phyloP scores from a whole-genome alignment of 1,140 invertebrate species.

The Metopolophium dirhodum region DNA sequence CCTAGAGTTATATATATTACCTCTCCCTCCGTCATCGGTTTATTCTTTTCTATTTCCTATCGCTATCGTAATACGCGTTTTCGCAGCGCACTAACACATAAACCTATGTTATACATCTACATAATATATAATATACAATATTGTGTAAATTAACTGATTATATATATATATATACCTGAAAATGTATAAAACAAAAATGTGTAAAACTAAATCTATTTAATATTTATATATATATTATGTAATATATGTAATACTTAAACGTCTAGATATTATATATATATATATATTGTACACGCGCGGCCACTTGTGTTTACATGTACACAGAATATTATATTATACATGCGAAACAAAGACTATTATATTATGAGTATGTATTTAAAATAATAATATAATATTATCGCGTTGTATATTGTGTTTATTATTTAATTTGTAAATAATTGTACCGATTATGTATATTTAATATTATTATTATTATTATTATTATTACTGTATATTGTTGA shows the following conservation, averaged over 20 bases:
- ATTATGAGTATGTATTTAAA: background rate
- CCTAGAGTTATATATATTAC: background rate
- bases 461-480: background rate
- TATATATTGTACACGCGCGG: background rate
- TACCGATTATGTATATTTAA: constrained; percentile 22
- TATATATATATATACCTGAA: background rate
- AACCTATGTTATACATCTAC: background rate
- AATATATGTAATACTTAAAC: background rate
- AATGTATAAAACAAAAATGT: background rate
- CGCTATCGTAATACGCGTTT: background rate
- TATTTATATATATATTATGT: no score
- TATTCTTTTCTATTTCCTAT: background rate
- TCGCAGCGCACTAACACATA: background rate
- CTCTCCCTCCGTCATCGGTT: background rate
- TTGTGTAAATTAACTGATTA: background rate
- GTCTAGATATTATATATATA: background rate
- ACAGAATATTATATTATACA: background rate
- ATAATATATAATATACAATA: background rate
- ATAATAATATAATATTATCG: constrained; percentile 35
- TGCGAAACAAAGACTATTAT: constrained; percentile 46
- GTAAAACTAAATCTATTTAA: background rate
- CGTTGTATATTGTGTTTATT: constrained; percentile 31
- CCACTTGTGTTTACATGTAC: background rate
- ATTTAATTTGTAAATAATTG: constrained; percentile 53
- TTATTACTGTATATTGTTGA: constrained; percentile 48